Evolutionary conservation across 2,113 vertebrate genomes (phyloP).

Genomic region (Onychostoma macrolepis): DNA sequence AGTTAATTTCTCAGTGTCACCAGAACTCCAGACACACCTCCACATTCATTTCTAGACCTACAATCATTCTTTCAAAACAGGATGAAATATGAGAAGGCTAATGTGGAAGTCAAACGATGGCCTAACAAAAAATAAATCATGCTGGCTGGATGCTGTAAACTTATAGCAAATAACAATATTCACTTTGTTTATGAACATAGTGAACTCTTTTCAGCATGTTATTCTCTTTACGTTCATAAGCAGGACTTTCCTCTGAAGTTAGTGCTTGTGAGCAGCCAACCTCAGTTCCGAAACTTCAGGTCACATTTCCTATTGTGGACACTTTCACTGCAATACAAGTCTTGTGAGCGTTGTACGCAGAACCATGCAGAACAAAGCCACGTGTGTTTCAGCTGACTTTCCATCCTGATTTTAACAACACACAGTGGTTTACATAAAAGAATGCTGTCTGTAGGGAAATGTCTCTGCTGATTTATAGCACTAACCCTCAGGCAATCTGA

Average conservation of each 20-base stretch:
- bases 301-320: neutral
- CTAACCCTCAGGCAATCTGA: neutral
- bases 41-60: neutral
- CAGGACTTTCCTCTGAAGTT: neutral
- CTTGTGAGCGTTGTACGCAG: neutral
- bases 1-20: neutral
- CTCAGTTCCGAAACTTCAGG: neutral
- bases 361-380: neutral
- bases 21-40: neutral
- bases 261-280: neutral
- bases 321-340: neutral
- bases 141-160: neutral
- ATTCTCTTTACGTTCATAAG: neutral
- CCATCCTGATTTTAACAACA: neutral
- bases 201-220: neutral
- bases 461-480: neutral
- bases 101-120: neutral
- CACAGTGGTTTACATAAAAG: neutral
- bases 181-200: neutral
- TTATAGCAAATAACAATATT: neutral
- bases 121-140: neutral
- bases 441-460: neutral
- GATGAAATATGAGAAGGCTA: neutral
- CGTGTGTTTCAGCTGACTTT: neutral
- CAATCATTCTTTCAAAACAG: conserved; percentile 7